phyloP scores from a whole-genome alignment of 2,113 vertebrate genomes.

The Ochotona princeps region DNA sequence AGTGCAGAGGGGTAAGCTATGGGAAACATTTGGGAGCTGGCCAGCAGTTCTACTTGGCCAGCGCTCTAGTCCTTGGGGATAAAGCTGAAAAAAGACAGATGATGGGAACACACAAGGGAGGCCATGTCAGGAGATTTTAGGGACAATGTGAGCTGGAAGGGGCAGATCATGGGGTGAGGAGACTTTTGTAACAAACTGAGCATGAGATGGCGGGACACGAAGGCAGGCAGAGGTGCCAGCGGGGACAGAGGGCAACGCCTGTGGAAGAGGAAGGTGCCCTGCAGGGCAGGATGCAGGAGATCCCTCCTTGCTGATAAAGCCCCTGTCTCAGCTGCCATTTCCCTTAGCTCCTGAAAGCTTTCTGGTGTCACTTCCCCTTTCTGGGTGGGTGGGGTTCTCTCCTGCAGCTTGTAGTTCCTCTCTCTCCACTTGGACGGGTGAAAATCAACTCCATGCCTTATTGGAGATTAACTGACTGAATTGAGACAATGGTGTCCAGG shows the following conservation, averaged over 20 bases:
- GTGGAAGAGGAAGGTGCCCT: neutral
- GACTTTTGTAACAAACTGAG: neutral
- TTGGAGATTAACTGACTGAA: too few species aligned
- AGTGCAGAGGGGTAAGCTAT: neutral
- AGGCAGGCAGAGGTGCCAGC: neutral
- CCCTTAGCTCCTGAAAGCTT: neutral
- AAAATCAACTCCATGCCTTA: too few species aligned
- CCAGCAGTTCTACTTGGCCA: conserved; percentile 26
- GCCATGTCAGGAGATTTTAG: neutral
- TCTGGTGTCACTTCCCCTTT: neutral
- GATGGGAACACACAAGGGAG: neutral
- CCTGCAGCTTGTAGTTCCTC: too few species aligned
- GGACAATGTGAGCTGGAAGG: neutral
- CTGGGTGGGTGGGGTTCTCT: neutral
- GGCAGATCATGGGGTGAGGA: neutral
- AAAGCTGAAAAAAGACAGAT: neutral
- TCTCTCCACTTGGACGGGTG: too few species aligned
- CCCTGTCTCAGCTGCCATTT: neutral
- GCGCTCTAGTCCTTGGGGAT: neutral
- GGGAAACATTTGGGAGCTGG: neutral
- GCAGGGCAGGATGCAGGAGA: neutral
- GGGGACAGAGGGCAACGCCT: neutral
- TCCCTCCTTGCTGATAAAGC: neutral
- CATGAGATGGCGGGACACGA: neutral
- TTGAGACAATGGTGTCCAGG: too few species aligned